Evolutionary conservation across 2,113 vertebrate genomes (phyloP), one percentile per base, ranked within the genome.

Genomic region (Bufo gargarizans): DNA sequence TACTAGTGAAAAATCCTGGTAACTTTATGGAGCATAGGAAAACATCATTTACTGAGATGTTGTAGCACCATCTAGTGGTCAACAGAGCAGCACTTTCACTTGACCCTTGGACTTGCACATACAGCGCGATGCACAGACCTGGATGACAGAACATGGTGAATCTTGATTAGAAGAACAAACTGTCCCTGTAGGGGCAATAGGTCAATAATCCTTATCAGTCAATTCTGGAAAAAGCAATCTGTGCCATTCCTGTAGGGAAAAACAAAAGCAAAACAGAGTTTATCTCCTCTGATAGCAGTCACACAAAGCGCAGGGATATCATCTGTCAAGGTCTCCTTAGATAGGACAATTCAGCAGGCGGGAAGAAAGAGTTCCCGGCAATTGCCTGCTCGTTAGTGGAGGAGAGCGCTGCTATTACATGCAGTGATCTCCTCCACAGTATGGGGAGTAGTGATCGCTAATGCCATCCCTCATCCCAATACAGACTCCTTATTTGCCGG

Each of bases 51-150:
- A 10, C 78, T 45, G 58, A 45, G 56, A 45, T 81, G 78, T 61
- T 81, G 33, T 45, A 81, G 6, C 78, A 22, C 78, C 78, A 12
- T 45, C 84, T 86, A 77, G 72, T 50, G 72, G 55, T 49, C 13
- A 20, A n/a, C 61, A 8, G 6, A 77, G 1, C 11, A 77, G 61
- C 56, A 50, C 17, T 22, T 20, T 74, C 50, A 56, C 82, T 10
- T 71, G 65, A 67, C 47, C 81, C 13, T 50, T 56, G 82, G n/a
- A 71, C 67, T 85, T 85, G 33, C 53, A 19, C 14, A 17, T 20
- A 14, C 12, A 65, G 47, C 63, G 7, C 61, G 13, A 80, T 56
- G n/a, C 3, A 58, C 55, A 33, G 3, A 58, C 8, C n/a, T 63
- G 14, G 4, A 20, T 49, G 10, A 17, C 16, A 76, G 45, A 19